phyloP scores from a whole-genome alignment of 1,140 invertebrate genomes.

The Bilobella aurantiaca region DNA sequence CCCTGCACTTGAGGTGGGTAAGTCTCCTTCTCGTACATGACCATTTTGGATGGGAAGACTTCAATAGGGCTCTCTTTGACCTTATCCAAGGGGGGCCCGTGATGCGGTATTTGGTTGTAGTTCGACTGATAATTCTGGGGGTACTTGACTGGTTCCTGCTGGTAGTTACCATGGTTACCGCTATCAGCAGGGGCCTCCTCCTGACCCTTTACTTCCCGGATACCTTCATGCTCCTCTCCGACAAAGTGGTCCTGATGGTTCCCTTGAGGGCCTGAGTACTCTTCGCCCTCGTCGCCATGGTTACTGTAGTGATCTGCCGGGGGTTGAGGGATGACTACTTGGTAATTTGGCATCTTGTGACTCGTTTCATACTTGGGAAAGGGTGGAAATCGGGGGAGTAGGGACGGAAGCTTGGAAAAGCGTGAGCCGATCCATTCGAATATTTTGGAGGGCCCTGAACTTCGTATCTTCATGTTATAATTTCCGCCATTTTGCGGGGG shows the following conservation, averaged over 20 bases:
- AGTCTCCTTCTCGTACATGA: constrained; percentile 14
- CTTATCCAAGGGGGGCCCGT: neutral
- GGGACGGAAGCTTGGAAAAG: neutral
- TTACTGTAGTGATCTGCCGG: neutral
- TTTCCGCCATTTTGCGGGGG: neutral
- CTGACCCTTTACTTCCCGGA: no score
- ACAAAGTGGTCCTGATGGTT: neutral
- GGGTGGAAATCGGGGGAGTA: neutral
- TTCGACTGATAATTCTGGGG: neutral
- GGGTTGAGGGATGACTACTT: neutral
- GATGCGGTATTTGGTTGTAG: neutral
- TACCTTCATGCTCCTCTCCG: neutral
- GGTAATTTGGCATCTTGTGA: neutral
- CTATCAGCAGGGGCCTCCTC: no score
- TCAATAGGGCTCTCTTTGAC: neutral
- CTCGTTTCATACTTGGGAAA: neutral
- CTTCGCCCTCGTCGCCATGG: neutral
- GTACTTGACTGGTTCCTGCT: neutral
- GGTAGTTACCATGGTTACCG: neutral
- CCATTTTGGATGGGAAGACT: constrained; percentile 16
- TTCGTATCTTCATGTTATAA: neutral
- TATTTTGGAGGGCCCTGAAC: neutral
- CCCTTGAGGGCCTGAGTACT: neutral
- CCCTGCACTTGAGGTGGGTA: neutral
- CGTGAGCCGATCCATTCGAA: neutral